Evolutionary conservation across 2,113 vertebrate genomes (phyloP).

Genomic region (Speoplatyrhinus poulsoni): DNA sequence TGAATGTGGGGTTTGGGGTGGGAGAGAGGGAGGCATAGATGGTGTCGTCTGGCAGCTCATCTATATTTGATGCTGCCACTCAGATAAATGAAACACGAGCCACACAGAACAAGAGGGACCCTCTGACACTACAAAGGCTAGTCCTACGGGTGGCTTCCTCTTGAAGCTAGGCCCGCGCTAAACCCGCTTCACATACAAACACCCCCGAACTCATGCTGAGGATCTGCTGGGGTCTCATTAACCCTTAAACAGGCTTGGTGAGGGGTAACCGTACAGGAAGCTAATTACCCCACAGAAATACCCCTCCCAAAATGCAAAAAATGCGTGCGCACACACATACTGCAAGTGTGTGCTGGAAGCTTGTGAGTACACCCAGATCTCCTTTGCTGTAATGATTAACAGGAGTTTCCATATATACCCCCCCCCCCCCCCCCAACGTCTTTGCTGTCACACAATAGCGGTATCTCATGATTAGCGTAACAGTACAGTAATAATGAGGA

Average conservation of each 20-base stretch:
- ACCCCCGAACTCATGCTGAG: conserved; percentile 79
- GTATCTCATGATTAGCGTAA: conserved; percentile 83
- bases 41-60: conserved; percentile 94
- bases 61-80: conserved; percentile 99
- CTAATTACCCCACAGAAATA: conserved; percentile 68
- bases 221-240: conserved; percentile 99
- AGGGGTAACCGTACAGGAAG: conserved; percentile 85
- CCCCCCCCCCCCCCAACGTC: conserved; percentile 29
- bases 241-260: conserved; percentile 99
- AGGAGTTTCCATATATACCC: conserved; percentile 77
- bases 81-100: conserved; percentile 99
- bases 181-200: conserved; percentile 57
- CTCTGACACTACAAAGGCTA: conserved; percentile 99
- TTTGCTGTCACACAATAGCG: conserved; percentile 81
- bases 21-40: conserved; percentile 39
- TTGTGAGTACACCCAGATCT: conserved; percentile 84
- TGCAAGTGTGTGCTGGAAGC: conserved; percentile 63
- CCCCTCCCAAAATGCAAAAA: conserved; percentile 4
- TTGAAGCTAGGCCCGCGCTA: conserved; percentile 91
- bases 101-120: conserved; percentile 99
- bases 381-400: conserved; percentile 82
- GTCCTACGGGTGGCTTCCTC: conserved; percentile 99
- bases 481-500: conserved; percentile 66
- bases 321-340: conserved; percentile 39
- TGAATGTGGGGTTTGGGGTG: conserved; percentile 32